Evolutionary conservation across 2,113 vertebrate species (phyloP), one percentile per base, ranked within the genome.

Genomic region (Tragelaphus scriptus): DNA sequence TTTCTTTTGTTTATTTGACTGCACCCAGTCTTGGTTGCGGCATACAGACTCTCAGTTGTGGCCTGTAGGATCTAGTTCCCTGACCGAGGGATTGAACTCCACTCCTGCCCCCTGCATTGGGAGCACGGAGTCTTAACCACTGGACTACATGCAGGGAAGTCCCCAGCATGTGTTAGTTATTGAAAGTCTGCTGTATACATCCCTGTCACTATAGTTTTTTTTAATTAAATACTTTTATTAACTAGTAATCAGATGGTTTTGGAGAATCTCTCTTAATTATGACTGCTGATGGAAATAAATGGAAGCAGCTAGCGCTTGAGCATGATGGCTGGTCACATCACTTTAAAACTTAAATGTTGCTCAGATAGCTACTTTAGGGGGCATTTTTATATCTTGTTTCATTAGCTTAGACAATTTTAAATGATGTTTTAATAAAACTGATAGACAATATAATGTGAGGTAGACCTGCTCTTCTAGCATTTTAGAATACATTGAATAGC

Each of bases 271-370:
- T 59, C 65, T 77, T 77, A 51, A 53, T 93, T 79, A 61, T 77
- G 32, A 75, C 47, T 92, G n/a, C 65, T 95, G 32, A 79, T 95
- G 85, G 88, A 95, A 92, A 88, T 94, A 82, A 80, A 77, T 85
- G 44, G 44, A 68, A 94, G 25, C 58, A 93, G 23, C 75, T 93
- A 44, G 71, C 15, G 61, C 21, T 84, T 68, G 71, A 71, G 19
- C 13, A 58, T 88, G 17, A 75, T 88, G 68, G 85, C 47, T 95
- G 82, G 30, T 89, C 88, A 80, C 79, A 40, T 95, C 68, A 91
- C 51, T 93, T 91, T 80, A 88, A 90, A 75, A 49, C 68, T 44
- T 91, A 80, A 88, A 77, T 77, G 25, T 61, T 86, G 19, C 75
- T 95, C 63, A 88, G 30, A 58, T 85, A 63, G 36, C 86, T 96